These are phyloP conservation scores for Hippocampus mohnikei DNA, from an alignment of 2,113 vertebrate species.

Conservation along the genomic window DNA sequence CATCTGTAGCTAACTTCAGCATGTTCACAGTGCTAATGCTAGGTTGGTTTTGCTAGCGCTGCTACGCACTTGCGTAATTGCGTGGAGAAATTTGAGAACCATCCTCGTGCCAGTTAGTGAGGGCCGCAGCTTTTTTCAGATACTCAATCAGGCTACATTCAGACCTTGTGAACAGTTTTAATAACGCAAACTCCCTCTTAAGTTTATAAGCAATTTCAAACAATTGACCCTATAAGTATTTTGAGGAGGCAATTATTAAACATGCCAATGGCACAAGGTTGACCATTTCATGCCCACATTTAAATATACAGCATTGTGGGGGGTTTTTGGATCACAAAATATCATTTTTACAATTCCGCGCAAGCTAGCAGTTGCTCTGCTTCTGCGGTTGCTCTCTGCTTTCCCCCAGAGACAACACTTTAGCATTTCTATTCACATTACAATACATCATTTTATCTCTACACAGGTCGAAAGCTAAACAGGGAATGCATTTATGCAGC, in stretches of 20 bases:
- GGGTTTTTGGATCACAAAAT: background rate
- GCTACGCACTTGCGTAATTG: no score
- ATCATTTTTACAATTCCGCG: slow-evolving; percentile 5
- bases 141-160: no score
- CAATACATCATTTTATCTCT: slow-evolving; percentile 30
- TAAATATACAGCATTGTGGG: background rate
- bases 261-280: background rate
- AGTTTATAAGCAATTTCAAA: background rate
- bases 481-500: slow-evolving; percentile 41
- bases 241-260: background rate
- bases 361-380: slow-evolving; percentile 19
- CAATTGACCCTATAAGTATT: background rate
- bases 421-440: slow-evolving; percentile 33
- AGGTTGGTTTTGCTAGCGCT: background rate
- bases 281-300: background rate
- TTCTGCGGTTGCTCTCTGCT: background rate
- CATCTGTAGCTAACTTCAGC: no score
- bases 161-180: background rate
- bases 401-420: slow-evolving; percentile 34
- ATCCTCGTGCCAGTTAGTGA: no score
- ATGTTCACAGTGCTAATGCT: background rate
- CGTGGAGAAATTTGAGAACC: no score
- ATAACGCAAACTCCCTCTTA: background rate
- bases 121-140: no score
- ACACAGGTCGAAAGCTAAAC: slow-evolving; percentile 40